These are phyloP conservation scores for Thamnophis elegans DNA, from an alignment of 2,797 vertebrate species.

Conservation along the genomic window DNA sequence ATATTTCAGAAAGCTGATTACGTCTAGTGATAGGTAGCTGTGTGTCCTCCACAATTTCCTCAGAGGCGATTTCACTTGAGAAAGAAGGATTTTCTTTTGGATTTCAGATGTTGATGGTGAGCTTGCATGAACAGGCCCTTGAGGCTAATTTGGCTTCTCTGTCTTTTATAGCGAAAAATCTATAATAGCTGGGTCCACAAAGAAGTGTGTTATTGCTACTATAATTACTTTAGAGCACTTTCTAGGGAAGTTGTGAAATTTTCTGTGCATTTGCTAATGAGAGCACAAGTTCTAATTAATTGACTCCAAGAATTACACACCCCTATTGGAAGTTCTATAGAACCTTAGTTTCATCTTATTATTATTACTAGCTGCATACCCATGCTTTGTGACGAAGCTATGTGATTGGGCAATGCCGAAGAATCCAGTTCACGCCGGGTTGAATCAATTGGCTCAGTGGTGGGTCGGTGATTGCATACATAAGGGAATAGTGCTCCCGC, in stretches of 20 bases:
- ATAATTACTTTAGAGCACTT: neutral
- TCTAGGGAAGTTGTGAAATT: neutral
- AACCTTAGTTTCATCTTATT: neutral
- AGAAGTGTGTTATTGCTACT: neutral
- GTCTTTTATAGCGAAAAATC: neutral
- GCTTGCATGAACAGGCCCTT: neutral
- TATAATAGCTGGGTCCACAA: neutral
- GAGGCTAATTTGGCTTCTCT: neutral
- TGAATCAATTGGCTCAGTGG: too few relatives aligned
- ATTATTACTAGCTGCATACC: too few relatives aligned
- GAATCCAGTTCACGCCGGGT: too few relatives aligned
- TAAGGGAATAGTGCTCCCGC: too few relatives aligned
- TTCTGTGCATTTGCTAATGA: neutral
- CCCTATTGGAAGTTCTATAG: neutral
- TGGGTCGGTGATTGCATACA: too few relatives aligned
- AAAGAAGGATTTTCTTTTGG: neutral
- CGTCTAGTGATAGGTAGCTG: neutral
- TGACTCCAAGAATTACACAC: neutral
- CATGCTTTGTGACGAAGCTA: too few relatives aligned
- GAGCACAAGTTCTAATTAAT: neutral
- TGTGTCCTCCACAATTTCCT: neutral
- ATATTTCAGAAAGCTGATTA: neutral
- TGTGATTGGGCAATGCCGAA: too few relatives aligned
- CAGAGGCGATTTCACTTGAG: neutral
- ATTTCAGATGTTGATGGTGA: neutral